These are phyloP conservation scores for Cecidostiba fungosa DNA, from an alignment of 2,888 invertebrate genomes.

Conservation along the genomic window DNA sequence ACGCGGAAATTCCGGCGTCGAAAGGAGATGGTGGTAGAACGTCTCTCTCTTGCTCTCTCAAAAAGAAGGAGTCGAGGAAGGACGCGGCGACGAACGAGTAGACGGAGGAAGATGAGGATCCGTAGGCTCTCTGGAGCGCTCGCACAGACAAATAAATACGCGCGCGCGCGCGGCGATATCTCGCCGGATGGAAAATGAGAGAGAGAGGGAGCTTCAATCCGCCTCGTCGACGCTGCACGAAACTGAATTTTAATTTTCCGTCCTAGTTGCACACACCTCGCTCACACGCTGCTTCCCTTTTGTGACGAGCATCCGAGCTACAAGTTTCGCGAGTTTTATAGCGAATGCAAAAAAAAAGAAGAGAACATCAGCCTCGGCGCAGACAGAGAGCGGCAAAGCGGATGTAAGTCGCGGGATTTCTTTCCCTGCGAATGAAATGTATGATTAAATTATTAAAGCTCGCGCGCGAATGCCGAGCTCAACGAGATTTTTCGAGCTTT, in stretches of 20 bases:
- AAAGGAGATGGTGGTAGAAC: constrained; percentile 22
- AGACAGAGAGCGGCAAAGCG: constrained; percentile 76
- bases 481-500: constrained; percentile 55
- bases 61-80: constrained; percentile 53
- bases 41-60: not conserved
- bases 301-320: constrained; percentile 46
- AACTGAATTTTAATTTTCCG: constrained; percentile 78
- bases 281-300: constrained; percentile 38
- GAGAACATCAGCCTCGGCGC: constrained; percentile 18
- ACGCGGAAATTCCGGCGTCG: constrained; percentile 36
- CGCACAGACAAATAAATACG: constrained; percentile 79
- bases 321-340: constrained; percentile 54
- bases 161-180: constrained; percentile 71
- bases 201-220: constrained; percentile 67
- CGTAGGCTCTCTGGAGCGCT: constrained; percentile 67
- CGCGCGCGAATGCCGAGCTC: constrained; percentile 21
- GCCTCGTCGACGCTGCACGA: constrained; percentile 73
- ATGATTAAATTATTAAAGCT: constrained; percentile 62
- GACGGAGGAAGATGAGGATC: constrained; percentile 73
- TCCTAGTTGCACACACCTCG: constrained; percentile 67
- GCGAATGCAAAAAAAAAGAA: constrained; percentile 31
- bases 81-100: constrained; percentile 65
- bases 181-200: constrained; percentile 78
- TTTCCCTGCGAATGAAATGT: constrained; percentile 56
- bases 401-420: constrained; percentile 57